Percentiles rank a stretch among this genome's conserved stretches.
phyloP scores from a whole-genome alignment of 2,113 vertebrate species.

The Apeltes quadracus region DNA sequence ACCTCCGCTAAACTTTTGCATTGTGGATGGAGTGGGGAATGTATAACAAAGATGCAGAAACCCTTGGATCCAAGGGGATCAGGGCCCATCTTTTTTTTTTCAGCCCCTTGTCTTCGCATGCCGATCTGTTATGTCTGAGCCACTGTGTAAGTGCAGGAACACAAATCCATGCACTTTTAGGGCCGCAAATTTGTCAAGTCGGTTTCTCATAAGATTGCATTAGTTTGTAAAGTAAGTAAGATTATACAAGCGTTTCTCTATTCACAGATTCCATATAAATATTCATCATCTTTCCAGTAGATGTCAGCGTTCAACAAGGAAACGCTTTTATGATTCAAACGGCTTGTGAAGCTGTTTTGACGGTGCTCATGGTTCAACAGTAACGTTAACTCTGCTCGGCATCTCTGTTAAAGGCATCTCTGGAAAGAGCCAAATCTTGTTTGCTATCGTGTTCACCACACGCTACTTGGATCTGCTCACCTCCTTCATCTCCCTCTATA shows the following conservation, averaged over 20 bases:
- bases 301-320: slow-evolving; percentile 47
- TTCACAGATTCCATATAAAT: neutral
- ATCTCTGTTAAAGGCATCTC: slow-evolving; percentile 88
- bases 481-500: slow-evolving; percentile 98
- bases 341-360: neutral
- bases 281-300: slow-evolving; percentile 40
- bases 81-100: too few species aligned
- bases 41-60: neutral
- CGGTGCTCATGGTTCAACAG: neutral
- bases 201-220: neutral
- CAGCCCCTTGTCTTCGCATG: too few species aligned
- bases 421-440: slow-evolving; percentile 99
- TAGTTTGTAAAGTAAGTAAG: neutral
- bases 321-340: neutral
- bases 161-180: neutral
- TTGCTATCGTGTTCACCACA: slow-evolving; percentile 96
- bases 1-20: too few species aligned
- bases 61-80: neutral
- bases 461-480: slow-evolving; percentile 98
- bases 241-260: neutral
- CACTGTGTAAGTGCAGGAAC: neutral
- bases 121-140: neutral
- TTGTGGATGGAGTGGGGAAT: neutral
- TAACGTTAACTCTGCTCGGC: slow-evolving; percentile 5
- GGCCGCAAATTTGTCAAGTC: neutral